A percentile compares a stretch with the other conserved stretches of the same genome.
These are phyloP conservation scores for Andrena praecox DNA, from an alignment of 2,888 invertebrate species.

Conservation along the genomic window DNA sequence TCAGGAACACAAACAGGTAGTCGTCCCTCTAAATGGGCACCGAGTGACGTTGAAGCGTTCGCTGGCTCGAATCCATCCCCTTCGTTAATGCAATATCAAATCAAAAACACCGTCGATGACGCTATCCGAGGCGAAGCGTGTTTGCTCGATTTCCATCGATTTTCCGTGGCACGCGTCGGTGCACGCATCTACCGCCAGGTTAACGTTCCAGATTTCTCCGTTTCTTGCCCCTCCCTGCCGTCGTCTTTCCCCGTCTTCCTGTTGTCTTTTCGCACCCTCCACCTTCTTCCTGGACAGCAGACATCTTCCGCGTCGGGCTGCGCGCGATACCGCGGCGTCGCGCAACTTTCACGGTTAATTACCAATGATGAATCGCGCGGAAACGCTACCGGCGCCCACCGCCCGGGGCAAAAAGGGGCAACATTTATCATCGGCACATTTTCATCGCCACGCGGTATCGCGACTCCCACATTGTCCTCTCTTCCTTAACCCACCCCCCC, in stretches of 20 bases:
- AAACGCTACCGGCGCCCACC: slow-evolving; percentile 51
- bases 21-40: background rate
- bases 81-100: slow-evolving; percentile 4
- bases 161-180: background rate
- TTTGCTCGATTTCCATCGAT: background rate
- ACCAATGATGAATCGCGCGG: slow-evolving; percentile 67
- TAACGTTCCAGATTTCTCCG: background rate
- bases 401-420: slow-evolving; percentile 43
- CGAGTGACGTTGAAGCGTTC: too few species aligned
- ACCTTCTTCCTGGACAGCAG: background rate
- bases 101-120: background rate
- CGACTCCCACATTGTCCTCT: slow-evolving; percentile 41
- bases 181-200: background rate
- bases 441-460: slow-evolving; percentile 54
- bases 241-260: background rate
- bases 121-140: background rate
- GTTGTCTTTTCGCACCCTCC: background rate
- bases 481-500: background rate
- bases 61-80: too few species aligned
- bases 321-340: slow-evolving; percentile 13
- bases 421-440: slow-evolving; percentile 66
- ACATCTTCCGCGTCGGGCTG: slow-evolving; percentile 13
- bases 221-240: background rate
- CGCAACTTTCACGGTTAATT: slow-evolving; percentile 69
- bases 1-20: background rate